Evolutionary conservation across 2,113 vertebrate species (phyloP), one percentile per base, ranked within the genome.

Genomic region (Catharus bicknelli): DNA sequence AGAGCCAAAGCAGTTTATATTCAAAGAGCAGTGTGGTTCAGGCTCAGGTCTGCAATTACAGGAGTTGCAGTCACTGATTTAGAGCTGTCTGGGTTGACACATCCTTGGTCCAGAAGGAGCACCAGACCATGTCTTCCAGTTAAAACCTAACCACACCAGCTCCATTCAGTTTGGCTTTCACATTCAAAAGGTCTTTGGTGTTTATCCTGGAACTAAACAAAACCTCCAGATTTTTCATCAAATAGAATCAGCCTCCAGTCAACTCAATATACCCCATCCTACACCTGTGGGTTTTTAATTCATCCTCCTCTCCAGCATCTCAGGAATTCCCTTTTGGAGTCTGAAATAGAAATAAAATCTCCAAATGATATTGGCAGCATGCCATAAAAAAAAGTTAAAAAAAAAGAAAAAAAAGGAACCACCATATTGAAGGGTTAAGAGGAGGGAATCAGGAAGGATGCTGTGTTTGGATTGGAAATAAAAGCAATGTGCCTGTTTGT

Each of bases 251-350:
- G 36, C 70, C 27, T 83, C 38, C 81, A 88, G 63, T n/a, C 59
- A 80, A 34, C 40, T 74, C 40, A 54, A 42, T 48, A 83, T 22
- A 45, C 7, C 13, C 63, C 48, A 59, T 90, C 51, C 64, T 92
- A 76, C 75, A 94, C 70, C 75, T 90, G 51, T 88, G 90, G 22
- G n/a, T 18, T 85, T 95, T 91, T 85, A 70, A 85, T 78, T 94
- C 57, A 53, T 91, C 48, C 32, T 87, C 50, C 30, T 83, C 48
- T 85, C 43, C 53, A 64, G 27, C 16, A 3, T 77, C 67, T 91
- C 82, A 90, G 87, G 87, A 88, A 94, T 86, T 92, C 82, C 93
- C 75, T 85, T 90, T 57, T 43, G 63, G 55, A 91, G 61, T 53
- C 53, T 90, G 72, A 90, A 90, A 93, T 36, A 94, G 75, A 86